Evolutionary conservation across 2,113 vertebrate species (phyloP).

Genomic region (Cololabis saira): DNA sequence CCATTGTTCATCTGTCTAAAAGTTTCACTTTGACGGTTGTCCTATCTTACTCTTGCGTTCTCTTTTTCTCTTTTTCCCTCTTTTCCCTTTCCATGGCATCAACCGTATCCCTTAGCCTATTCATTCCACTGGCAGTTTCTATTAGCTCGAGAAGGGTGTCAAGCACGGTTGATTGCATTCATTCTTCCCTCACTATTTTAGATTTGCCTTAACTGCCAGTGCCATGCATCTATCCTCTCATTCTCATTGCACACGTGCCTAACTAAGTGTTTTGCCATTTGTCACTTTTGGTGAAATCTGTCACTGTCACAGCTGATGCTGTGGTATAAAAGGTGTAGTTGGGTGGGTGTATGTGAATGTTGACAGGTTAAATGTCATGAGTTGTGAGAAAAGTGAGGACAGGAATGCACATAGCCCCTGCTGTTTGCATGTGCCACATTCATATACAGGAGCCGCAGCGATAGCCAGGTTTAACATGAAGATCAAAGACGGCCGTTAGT

Average conservation of each 20-base stretch:
- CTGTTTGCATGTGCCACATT: slow-evolving; percentile 10
- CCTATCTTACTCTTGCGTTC: slow-evolving; percentile 45
- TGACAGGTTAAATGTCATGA: slow-evolving; percentile 11
- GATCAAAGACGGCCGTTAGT: slow-evolving; percentile 63
- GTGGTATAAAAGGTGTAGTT: slow-evolving; percentile 1
- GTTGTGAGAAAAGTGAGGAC: slow-evolving; percentile 6
- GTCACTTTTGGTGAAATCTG: slow-evolving; percentile 6
- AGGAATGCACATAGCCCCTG: not conserved
- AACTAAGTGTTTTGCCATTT: slow-evolving; percentile 35
- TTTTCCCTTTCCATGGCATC: slow-evolving; percentile 32
- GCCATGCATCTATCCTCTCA: slow-evolving; percentile 27
- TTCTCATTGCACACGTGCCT: slow-evolving; percentile 9
- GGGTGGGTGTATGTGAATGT: slow-evolving; percentile 15
- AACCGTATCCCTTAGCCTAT: slow-evolving; percentile 60
- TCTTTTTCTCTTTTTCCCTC: slow-evolving; percentile 15
- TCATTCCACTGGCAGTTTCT: slow-evolving; percentile 77
- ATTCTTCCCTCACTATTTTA: slow-evolving; percentile 49
- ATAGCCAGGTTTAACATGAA: slow-evolving; percentile 32
- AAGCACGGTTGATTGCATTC: slow-evolving; percentile 65
- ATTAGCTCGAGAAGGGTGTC: slow-evolving; percentile 74
- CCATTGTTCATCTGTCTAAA: slow-evolving; percentile 54
- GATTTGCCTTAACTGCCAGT: slow-evolving; percentile 59
- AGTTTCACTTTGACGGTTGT: slow-evolving; percentile 46
- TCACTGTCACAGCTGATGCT: slow-evolving; percentile 30
- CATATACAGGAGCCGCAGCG: slow-evolving; percentile 25